These are phyloP conservation scores for Psittacus erithacus DNA, from an alignment of 2,113 vertebrate species.

Conservation along the genomic window DNA sequence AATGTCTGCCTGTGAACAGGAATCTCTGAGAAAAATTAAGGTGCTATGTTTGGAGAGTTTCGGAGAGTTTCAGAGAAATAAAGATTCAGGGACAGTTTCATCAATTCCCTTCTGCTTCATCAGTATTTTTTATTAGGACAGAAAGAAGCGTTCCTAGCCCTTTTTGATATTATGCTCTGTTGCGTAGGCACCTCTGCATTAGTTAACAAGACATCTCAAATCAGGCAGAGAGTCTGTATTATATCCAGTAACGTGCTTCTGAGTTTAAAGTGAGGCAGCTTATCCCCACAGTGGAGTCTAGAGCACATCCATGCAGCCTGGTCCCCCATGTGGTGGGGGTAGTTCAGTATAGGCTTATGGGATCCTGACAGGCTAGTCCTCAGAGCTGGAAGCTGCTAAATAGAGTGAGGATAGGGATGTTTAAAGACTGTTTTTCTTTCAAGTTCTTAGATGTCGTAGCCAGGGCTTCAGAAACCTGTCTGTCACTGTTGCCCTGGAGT, in stretches of 20 bases:
- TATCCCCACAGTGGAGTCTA: not conserved
- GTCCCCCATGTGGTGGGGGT: not conserved
- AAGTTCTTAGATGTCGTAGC: not conserved
- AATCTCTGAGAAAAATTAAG: not conserved
- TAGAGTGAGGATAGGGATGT: not conserved
- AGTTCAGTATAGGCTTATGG: not conserved
- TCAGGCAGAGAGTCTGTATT: not conserved
- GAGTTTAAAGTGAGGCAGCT: not conserved
- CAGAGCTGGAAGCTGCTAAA: not conserved
- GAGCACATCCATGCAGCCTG: not conserved
- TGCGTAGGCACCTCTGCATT: not conserved
- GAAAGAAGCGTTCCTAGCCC: not conserved
- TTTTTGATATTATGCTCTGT: not conserved
- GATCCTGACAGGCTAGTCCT: not conserved
- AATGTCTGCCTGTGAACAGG: not conserved
- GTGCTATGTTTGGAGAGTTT: not conserved
- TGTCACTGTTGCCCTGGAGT: not conserved
- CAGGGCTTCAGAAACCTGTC: not conserved
- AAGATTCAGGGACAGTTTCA: not conserved
- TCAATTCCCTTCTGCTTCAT: not conserved
- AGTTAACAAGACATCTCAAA: not conserved
- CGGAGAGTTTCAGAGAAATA: not conserved
- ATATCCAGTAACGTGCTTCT: accelerated
- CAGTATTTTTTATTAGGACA: not conserved
- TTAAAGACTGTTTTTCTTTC: not conserved